A percentile compares a stretch with the other conserved stretches of the same genome.
Evolutionary conservation across 2,797 vertebrate genomes (phyloP).

Genomic region (Masticophis lateralis): DNA sequence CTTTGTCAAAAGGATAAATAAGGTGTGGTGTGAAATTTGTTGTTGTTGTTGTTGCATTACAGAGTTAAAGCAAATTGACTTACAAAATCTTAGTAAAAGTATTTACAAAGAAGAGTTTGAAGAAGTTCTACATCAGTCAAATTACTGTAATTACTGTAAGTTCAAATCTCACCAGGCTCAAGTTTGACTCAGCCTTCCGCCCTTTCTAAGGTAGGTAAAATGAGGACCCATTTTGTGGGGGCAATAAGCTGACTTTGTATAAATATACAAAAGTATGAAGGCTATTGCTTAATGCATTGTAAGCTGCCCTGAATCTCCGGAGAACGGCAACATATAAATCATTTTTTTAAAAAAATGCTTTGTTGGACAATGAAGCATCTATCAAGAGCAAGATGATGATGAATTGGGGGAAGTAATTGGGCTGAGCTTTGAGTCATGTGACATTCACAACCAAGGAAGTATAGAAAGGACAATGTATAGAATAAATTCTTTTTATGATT

Average conservation of each 20-base stretch:
- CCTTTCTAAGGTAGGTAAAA: no score
- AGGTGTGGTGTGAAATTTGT: not conserved
- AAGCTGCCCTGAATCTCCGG: no score
- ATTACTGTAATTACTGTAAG: no score
- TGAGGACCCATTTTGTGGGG: no score
- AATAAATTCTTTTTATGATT: not conserved
- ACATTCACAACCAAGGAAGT: not conserved
- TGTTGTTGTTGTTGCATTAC: not conserved
- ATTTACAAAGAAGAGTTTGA: not conserved
- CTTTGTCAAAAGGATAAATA: not conserved
- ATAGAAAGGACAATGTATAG: not conserved
- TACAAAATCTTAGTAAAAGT: not conserved
- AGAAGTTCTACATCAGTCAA: not conserved
- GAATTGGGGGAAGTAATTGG: not conserved
- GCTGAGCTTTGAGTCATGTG: not conserved
- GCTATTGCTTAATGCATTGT: no score
- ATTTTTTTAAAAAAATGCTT: not conserved
- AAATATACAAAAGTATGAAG: no score
- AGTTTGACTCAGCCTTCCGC: no score
- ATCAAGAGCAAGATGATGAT: not conserved
- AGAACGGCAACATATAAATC: no score
- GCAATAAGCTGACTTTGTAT: no score
- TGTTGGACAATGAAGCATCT: not conserved
- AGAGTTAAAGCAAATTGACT: not conserved
- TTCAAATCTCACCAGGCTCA: no score